These are phyloP conservation scores for Pterocles orientalis DNA, from an alignment of 2,113 vertebrate species.

Conservation along the genomic window DNA sequence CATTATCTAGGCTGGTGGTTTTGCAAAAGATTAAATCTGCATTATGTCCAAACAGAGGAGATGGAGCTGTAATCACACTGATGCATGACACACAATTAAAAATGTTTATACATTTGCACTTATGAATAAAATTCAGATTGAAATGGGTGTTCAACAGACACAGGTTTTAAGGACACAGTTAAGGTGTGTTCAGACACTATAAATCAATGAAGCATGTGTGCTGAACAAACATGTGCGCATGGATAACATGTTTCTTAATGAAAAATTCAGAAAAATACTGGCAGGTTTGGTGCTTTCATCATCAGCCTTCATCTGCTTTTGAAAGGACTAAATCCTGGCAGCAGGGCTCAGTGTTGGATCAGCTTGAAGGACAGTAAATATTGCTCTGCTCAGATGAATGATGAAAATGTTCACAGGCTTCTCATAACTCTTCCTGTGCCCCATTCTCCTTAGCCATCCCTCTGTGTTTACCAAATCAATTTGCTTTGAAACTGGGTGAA, in stretches of 20 bases:
- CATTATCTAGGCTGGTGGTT: background rate
- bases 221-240: background rate
- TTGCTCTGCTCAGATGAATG: background rate
- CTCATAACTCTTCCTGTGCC: background rate
- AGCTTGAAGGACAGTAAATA: slow-evolving; percentile 12
- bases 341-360: background rate
- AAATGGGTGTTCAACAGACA: background rate
- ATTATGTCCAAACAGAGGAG: slow-evolving; percentile 3
- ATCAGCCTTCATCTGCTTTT: background rate
- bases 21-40: background rate
- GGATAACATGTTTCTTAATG: background rate
- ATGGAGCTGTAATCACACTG: slow-evolving; percentile 15
- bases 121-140: slow-evolving; percentile 29
- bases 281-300: background rate
- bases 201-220: background rate
- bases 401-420: background rate
- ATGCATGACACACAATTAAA: slow-evolving; percentile 1
- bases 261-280: background rate
- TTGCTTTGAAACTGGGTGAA: background rate
- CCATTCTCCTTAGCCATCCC: background rate
- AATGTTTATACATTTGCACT: slow-evolving; percentile 19
- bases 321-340: slow-evolving; percentile 5
- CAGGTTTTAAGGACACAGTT: slow-evolving; percentile 1
- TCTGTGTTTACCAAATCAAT: background rate
- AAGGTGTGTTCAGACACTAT: background rate